phyloP scores from a whole-genome alignment of 2,113 vertebrate genomes.

The Philantomba maxwellii region DNA sequence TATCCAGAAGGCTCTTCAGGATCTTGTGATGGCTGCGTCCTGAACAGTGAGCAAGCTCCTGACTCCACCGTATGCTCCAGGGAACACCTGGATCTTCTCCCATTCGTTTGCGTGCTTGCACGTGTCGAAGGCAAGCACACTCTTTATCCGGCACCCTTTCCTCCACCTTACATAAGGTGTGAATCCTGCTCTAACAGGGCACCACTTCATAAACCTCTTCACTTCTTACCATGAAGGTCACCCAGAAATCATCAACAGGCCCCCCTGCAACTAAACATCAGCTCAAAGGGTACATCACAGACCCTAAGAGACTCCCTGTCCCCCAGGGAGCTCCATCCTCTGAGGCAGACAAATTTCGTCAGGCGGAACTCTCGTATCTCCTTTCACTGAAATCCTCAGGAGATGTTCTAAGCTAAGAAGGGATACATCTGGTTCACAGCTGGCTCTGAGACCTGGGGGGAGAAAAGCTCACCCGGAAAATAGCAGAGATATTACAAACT shows the following conservation, averaged over 20 bases:
- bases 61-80: not conserved
- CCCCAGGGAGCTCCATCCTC: not conserved
- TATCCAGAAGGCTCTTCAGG: not conserved
- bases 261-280: not conserved
- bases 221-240: not conserved
- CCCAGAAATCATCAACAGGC: not conserved
- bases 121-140: not conserved
- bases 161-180: not conserved
- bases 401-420: slow-evolving; percentile 27
- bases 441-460: not conserved
- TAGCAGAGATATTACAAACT: not conserved
- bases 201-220: slow-evolving; percentile 13
- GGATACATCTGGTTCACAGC: not conserved
- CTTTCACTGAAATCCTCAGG: not conserved
- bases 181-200: not conserved
- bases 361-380: not conserved
- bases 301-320: not conserved
- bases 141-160: not conserved
- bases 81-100: not conserved
- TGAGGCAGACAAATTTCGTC: slow-evolving; percentile 2
- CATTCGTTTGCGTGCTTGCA: not conserved
- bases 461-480: not conserved
- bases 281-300: not conserved
- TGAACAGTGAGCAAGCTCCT: not conserved
- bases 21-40: not conserved